These are phyloP conservation scores for Hypsibius dujardini DNA, from an alignment of 1,140 invertebrate genomes.

Conservation along the genomic window DNA sequence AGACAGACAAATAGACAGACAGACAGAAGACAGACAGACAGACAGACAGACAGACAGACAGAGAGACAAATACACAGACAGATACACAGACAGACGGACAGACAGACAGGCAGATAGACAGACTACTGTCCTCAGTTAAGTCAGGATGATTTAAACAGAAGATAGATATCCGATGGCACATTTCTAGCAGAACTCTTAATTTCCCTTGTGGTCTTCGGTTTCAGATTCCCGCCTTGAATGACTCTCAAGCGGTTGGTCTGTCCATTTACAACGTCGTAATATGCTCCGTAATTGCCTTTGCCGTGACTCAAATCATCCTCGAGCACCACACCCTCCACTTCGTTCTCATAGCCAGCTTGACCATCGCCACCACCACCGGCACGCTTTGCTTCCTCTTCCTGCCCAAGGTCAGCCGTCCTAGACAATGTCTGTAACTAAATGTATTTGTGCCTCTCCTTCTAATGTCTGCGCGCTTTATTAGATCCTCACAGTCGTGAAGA, in stretches of 20 bases:
- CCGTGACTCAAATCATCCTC: slow-evolving; percentile 61
- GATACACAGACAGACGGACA: no score
- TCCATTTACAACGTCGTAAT: slow-evolving; percentile 80
- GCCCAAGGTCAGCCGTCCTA: slow-evolving; percentile 44
- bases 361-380: slow-evolving; percentile 63
- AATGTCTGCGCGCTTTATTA: background rate
- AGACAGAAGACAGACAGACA: no score
- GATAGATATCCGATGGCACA: no score
- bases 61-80: no score
- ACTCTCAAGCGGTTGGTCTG: slow-evolving; percentile 41
- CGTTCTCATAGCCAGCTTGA: slow-evolving; percentile 58
- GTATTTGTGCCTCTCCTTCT: background rate
- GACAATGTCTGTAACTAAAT: slow-evolving; percentile 16
- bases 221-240: slow-evolving; percentile 32
- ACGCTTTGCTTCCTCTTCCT: slow-evolving; percentile 68
- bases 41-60: no score
- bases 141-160: no score
- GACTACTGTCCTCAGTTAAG: no score
- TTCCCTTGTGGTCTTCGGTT: no score
- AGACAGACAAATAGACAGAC: no score
- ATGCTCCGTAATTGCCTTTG: slow-evolving; percentile 62
- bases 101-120: no score
- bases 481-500: slow-evolving; percentile 36
- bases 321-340: slow-evolving; percentile 65
- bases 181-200: no score